Percentiles rank a stretch among this genome's conserved stretches.
These are phyloP conservation scores for Gallinago undulata DNA, from an alignment of 2,113 vertebrate genomes.

Conservation along the genomic window DNA sequence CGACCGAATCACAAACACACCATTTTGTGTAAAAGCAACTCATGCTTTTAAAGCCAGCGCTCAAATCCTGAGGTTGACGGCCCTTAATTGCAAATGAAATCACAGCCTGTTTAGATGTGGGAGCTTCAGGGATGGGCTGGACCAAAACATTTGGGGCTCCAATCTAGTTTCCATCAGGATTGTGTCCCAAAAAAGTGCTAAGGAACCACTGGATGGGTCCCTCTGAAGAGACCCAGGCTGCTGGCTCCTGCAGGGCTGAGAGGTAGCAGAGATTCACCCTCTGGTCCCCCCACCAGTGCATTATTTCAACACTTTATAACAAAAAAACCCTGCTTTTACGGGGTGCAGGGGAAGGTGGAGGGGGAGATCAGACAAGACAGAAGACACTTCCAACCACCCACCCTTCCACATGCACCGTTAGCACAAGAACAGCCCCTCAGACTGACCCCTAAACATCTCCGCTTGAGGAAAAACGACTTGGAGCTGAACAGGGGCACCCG, in stretches of 20 bases:
- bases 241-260: not conserved
- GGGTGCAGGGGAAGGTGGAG: not conserved
- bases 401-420: not conserved
- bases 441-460: fast-evolving
- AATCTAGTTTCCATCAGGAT: not conserved
- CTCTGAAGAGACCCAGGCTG: not conserved
- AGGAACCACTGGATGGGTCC: not conserved
- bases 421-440: not conserved
- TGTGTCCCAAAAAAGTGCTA: fast-evolving
- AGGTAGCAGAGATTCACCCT: not conserved
- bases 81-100: not conserved
- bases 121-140: not conserved
- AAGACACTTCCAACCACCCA: fast-evolving
- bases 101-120: fast-evolving
- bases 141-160: not conserved
- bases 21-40: not conserved
- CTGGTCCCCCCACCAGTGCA: fast-evolving
- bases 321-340: not conserved
- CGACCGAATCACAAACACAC: fast-evolving
- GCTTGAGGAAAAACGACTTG: not conserved
- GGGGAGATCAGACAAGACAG: not conserved
- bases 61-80: not conserved
- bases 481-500: not conserved
- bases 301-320: not conserved
- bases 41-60: not conserved